Percentiles rank a stretch among this genome's conserved stretches.
Conservation (phyloP, 2,113 vertebrate species). For the Xyrauchen texanus region DNA sequence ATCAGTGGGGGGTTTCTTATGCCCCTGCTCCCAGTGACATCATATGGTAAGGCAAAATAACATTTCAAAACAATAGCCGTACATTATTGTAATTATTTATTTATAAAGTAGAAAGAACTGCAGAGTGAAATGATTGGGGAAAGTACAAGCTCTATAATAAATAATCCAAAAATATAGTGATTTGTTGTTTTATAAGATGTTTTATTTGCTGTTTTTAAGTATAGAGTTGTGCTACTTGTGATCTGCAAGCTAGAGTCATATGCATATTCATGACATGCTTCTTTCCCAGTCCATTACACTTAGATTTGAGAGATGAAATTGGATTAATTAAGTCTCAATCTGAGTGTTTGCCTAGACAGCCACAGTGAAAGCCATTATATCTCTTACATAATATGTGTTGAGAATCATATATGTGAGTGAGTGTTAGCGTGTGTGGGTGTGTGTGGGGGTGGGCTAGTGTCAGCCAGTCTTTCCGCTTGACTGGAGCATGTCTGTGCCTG, state of each 20-base stretch:
- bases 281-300: conserved; percentile 33
- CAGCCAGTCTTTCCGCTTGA: conserved; percentile 48
- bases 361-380: conserved; percentile 39
- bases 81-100: too few species aligned
- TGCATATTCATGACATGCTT: conserved; percentile 30
- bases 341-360: conserved; percentile 35
- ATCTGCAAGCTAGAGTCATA: conserved; percentile 8
- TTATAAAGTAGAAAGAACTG: too few species aligned
- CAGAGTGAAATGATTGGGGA: too few species aligned
- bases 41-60: conserved; percentile 82
- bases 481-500: conserved; percentile 23
- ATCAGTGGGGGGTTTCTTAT: conserved; percentile 82
- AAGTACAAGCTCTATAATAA: background rate
- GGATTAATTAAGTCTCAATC: conserved; percentile 44
- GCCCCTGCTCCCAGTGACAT: conserved; percentile 92
- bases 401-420: conserved; percentile 39
- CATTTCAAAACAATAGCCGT: too few species aligned
- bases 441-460: conserved; percentile 23
- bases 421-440: conserved; percentile 33
- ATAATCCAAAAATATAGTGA: background rate
- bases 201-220: background rate
- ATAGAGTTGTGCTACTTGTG: background rate
- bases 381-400: conserved; percentile 49
- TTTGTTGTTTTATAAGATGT: background rate
- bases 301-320: conserved; percentile 37